phyloP scores from a whole-genome alignment of 2,113 vertebrate species.

The Copsychus sechellarum region DNA sequence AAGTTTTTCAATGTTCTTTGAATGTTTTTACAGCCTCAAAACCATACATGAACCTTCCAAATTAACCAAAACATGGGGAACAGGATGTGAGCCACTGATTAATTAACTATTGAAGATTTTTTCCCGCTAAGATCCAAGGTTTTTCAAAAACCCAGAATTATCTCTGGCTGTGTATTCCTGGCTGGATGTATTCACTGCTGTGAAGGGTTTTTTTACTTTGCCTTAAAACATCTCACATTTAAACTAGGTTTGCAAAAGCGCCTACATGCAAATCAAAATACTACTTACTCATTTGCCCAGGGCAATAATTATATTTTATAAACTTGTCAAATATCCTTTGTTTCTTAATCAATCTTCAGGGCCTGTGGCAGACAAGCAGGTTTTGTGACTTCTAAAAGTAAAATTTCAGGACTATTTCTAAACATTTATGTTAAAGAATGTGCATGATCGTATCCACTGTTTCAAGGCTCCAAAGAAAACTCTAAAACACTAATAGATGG shows the following conservation, averaged over 20 bases:
- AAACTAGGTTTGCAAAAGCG: background rate
- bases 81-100: background rate
- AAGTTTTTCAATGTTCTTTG: background rate
- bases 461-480: background rate
- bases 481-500: background rate
- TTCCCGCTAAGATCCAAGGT: background rate
- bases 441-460: rapidly evolving
- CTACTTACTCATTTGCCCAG: background rate
- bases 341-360: conserved; percentile 10
- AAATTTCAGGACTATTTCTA: background rate
- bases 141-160: background rate
- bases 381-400: background rate
- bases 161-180: background rate
- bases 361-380: background rate
- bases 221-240: background rate
- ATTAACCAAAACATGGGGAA: background rate
- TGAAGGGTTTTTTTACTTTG: background rate
- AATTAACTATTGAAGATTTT: background rate
- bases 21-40: background rate
- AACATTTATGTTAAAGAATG: background rate
- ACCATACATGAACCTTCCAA: background rate
- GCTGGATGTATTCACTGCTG: background rate
- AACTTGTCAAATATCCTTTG: background rate
- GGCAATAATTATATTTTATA: conserved; percentile 14
- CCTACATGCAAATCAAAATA: conserved; percentile 13